Evolutionary conservation across 2,888 invertebrate genomes (phyloP), one percentile per base, ranked within the genome.

Genomic region (Ophion costatus): DNA sequence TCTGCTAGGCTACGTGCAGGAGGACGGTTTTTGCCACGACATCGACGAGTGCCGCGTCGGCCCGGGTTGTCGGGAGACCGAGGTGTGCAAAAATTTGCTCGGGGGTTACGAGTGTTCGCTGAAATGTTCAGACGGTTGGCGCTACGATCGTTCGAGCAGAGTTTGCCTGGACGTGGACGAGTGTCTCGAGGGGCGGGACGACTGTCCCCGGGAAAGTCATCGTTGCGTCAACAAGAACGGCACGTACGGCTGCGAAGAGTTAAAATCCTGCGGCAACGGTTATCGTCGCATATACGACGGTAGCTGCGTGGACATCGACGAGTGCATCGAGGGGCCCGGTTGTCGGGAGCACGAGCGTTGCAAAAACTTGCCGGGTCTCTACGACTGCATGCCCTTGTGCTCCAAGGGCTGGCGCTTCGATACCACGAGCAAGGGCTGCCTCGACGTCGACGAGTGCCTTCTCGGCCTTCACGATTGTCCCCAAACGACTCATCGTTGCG

Each of bases 391-490:
- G 2, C 91, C 91, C 0, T 84, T 92, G 1, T 93, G 93, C 78
- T 88, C 87, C 3, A 64, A 87, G 3, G 93, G 93, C 7, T 93
- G 92, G 93, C 90, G 88, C 61, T 93, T 91, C 64, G 89, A 90
- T 33, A 86, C 90, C 0, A 67, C 76, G 42, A 90, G 87, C 10
- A 92, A 89, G 61, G 87, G 88, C 4, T 93, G 93, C 57, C 87
- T 89, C 94, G 96, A 96, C 90, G 94, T 96, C 33, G 94, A 96
- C 88, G 96, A 96, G 88, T 96, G 96, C 80, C 89, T 91, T 9
- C 95, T 96, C 90, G 96, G 96, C 83, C 93, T 94, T 66, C 93
- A 93, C 86, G 89, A 91, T 75, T 93, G 93, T 79, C 89, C 90
- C 17, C 89, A 91, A 64, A 84, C 66, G 10, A 88, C 86, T 5